These are phyloP conservation scores for Argyresthia albistria DNA, from an alignment of 2,888 invertebrate species.

Conservation along the genomic window DNA sequence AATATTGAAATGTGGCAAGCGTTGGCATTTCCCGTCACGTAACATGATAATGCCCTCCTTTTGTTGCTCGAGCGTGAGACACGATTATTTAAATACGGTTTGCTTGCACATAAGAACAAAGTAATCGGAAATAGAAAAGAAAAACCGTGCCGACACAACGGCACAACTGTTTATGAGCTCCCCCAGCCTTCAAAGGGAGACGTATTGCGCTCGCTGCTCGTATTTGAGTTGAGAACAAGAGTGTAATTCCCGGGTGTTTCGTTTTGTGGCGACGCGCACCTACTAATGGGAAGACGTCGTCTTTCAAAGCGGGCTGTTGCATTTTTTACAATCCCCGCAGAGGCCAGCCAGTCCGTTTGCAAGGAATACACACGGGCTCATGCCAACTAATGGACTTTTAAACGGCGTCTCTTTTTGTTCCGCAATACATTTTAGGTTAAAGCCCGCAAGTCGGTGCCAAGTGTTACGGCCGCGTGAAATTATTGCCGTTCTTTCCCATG, in stretches of 20 bases:
- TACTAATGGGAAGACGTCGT: constrained; percentile 58
- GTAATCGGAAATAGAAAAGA: background rate
- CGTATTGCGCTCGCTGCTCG: constrained; percentile 51
- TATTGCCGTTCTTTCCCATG: constrained; percentile 6
- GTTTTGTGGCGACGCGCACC: constrained; percentile 49
- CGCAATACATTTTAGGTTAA: constrained; percentile 6
- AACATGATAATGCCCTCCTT: background rate
- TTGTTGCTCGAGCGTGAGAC: background rate
- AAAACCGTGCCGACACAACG: constrained; percentile 26
- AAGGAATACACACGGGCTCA: constrained; percentile 20
- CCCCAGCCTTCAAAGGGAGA: constrained; percentile 55
- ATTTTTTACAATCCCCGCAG: constrained; percentile 43
- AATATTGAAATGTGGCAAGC: background rate
- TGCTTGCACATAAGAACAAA: background rate
- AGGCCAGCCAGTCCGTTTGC: constrained; percentile 25
- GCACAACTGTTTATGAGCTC: constrained; percentile 55
- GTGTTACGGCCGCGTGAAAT: constrained; percentile 27
- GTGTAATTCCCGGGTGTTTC: constrained; percentile 64
- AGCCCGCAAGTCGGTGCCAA: constrained; percentile 4
- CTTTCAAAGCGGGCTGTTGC: constrained; percentile 48
- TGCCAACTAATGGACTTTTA: constrained; percentile 37
- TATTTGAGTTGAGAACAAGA: constrained; percentile 53
- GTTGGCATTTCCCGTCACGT: background rate
- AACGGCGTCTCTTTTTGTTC: constrained; percentile 20
- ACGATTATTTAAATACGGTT: background rate